Conservation (phyloP, 2,113 vertebrate genomes). For the Urocynchramus pylzowi region DNA sequence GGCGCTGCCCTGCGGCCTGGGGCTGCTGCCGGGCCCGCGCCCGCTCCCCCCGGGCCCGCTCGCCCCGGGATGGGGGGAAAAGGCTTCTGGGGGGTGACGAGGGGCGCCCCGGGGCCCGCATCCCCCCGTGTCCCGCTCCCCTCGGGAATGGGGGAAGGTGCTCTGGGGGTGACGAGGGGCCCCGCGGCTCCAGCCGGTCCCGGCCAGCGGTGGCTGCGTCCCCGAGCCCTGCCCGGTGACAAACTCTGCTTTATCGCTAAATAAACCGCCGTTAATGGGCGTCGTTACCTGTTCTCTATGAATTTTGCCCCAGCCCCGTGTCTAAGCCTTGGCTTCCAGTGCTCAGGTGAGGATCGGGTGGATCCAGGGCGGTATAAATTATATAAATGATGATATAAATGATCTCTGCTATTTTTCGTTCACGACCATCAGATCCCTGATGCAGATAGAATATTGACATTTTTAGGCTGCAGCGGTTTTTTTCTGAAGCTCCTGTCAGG, state of each 20-base stretch:
- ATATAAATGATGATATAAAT: neutral
- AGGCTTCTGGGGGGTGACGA: too few species aligned
- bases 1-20: neutral
- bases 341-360: neutral
- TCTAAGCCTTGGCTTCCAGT: neutral
- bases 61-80: accelerated
- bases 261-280: neutral
- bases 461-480: neutral
- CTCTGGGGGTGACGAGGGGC: neutral
- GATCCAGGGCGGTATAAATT: accelerated
- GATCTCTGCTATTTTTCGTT: neutral
- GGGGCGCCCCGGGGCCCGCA: too few species aligned
- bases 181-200: neutral
- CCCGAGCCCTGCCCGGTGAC: neutral
- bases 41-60: neutral
- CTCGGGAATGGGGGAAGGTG: too few species aligned
- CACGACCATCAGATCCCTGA: accelerated
- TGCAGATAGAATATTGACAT: accelerated
- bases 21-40: neutral
- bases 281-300: accelerated
- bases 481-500: neutral
- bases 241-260: neutral
- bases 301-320: neutral
- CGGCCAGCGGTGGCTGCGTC: neutral
- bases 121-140: neutral